Conservation (phyloP, 2,888 invertebrate genomes). For the Aleiodes leptofemur region DNA sequence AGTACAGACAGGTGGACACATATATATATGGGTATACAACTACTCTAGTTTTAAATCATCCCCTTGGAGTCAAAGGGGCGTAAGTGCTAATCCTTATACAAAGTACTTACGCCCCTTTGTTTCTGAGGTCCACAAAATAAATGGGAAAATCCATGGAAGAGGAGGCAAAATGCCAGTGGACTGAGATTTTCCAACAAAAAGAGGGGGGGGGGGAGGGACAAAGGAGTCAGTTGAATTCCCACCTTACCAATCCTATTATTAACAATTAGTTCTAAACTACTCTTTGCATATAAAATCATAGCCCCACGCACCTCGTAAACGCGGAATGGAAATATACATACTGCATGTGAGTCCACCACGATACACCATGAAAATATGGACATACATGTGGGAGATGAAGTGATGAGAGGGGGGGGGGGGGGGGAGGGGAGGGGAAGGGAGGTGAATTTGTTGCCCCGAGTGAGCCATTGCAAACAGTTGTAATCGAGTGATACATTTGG, state of each 20-base stretch:
- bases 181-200: slow-evolving; percentile 45
- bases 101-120: no score
- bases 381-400: slow-evolving; percentile 20
- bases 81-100: no score
- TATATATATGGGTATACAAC: slow-evolving; percentile 65
- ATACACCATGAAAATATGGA: slow-evolving; percentile 64
- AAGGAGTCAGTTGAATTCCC: slow-evolving; percentile 71
- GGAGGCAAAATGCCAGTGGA: slow-evolving; percentile 35
- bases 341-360: slow-evolving; percentile 70
- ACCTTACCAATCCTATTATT: slow-evolving; percentile 76
- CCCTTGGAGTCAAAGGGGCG: no score
- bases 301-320: slow-evolving; percentile 70
- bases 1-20: slow-evolving; percentile 56
- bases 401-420: neutral
- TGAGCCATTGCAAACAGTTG: slow-evolving; percentile 49
- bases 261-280: slow-evolving; percentile 75
- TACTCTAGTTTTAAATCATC: slow-evolving; percentile 66
- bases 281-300: slow-evolving; percentile 74
- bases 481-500: slow-evolving; percentile 38
- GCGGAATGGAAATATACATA: slow-evolving; percentile 75
- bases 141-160: slow-evolving; percentile 59
- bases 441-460: slow-evolving; percentile 39
- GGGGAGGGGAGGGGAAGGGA: neutral
- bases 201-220: slow-evolving; percentile 38
- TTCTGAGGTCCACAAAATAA: no score